Evolutionary conservation across 2,113 vertebrate species (phyloP), one percentile per base, ranked within the genome.

Genomic region (Proteles cristata): DNA sequence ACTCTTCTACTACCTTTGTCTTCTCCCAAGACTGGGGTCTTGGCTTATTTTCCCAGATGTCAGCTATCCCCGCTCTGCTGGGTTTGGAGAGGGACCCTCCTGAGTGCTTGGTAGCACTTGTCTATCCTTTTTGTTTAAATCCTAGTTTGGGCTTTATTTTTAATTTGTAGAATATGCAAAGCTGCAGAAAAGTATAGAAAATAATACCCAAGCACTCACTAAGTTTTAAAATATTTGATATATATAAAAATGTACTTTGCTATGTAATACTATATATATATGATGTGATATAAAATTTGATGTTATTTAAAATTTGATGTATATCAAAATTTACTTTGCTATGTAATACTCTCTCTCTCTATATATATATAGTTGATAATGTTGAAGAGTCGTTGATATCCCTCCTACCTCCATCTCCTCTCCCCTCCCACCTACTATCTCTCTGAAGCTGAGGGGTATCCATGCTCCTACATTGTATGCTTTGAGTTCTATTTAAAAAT

Each of bases 401-500:
- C 8, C 35, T 80, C 7, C 65, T 7, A 4, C 23, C 33, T n/a
- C 14, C 28, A 16, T 21, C 16, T 19, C 28, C 17, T 93, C 55
- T 21, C 55, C 55, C 19, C 55, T 21, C 55, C 55, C 58, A 61
- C 55, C 17, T 58, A 17, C 21, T 23, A 61, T 21, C 58, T 61
- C 35, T 68, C 35, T 76, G 95, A 93, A 14, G 25, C 9, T 28
- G 65, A 10, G 61, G 39, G 21, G 1, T 26, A 28, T 2, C 63
- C 15, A 25, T 11, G 55, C 45, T 73, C 48, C 45, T 39, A 17
- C 2, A 58, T 2, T 39, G 77, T 16, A 16, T 4, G 21, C 33
- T 88, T 50, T 68, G 68, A 23, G 33, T 66, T 96, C 84, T 84
- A 26, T 68, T 96, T 73, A 71, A 76, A 86, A 88, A 71, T 45